phyloP scores from a whole-genome alignment of 1,140 invertebrate genomes.

The Panonychus citri region DNA sequence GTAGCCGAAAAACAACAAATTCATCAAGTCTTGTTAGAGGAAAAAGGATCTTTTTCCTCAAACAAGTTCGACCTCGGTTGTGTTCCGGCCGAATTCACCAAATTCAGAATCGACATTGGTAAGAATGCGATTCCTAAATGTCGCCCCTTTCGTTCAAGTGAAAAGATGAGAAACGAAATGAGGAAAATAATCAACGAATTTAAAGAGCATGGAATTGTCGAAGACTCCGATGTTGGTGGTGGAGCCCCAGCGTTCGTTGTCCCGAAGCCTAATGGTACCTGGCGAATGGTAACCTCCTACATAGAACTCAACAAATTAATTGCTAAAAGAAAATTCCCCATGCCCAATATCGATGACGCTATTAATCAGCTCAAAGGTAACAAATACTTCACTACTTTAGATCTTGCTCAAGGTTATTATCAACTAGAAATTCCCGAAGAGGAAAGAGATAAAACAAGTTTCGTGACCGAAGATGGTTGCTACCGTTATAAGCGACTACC shows the following conservation, averaged over 20 bases:
- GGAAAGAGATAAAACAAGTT: conserved; percentile 15
- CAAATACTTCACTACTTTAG: conserved; percentile 15
- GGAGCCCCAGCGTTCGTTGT: not conserved
- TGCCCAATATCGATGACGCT: conserved; percentile 12
- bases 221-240: not conserved
- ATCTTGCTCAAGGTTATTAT: conserved; percentile 20
- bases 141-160: not conserved
- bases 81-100: not conserved
- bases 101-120: not conserved
- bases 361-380: conserved; percentile 11
- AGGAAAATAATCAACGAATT: not conserved
- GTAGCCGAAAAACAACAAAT: not conserved
- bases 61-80: not conserved
- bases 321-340: conserved; percentile 5
- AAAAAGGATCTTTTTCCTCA: not conserved
- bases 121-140: not conserved
- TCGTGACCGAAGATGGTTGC: conserved; percentile 1
- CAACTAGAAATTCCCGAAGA: conserved; percentile 18
- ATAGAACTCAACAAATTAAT: not conserved
- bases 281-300: conserved; percentile 1
- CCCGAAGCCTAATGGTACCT: not conserved
- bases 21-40: not conserved
- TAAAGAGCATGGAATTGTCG: not conserved
- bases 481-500: conserved; percentile 18
- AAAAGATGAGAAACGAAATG: not conserved